phyloP scores from a whole-genome alignment of 1,140 invertebrate species.

The Habropoda laboriosa region DNA sequence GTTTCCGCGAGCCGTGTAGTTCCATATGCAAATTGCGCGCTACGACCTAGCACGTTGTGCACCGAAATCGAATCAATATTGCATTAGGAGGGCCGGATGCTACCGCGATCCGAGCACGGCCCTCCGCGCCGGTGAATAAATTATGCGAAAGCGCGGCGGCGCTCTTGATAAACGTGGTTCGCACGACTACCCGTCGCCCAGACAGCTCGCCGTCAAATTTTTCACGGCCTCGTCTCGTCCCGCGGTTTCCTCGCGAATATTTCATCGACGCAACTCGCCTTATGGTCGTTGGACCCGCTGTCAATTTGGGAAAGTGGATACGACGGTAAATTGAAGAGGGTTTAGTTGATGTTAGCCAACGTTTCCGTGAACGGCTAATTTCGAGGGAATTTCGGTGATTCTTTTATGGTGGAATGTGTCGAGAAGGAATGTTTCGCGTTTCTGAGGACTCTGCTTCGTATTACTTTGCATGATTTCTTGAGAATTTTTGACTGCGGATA shows the following conservation, averaged over 20 bases:
- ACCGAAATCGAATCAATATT: slow-evolving; percentile 65
- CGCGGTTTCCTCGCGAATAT: not conserved
- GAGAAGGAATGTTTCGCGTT: too few species aligned
- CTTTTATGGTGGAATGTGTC: too few species aligned
- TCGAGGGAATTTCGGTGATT: not conserved
- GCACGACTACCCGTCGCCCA: not conserved
- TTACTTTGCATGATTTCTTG: too few species aligned
- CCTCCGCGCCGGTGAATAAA: slow-evolving; percentile 38
- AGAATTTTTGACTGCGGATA: too few species aligned
- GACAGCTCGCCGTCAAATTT: slow-evolving; percentile 1
- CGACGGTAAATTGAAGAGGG: not conserved
- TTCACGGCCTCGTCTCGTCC: not conserved
- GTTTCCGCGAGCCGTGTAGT: slow-evolving; percentile 54
- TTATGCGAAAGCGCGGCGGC: slow-evolving; percentile 20
- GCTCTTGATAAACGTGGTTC: slow-evolving; percentile 23
- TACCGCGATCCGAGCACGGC: slow-evolving; percentile 42
- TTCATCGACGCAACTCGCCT: not conserved
- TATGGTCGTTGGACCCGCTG: not conserved
- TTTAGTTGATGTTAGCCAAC: not conserved
- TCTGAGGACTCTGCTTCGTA: too few species aligned
- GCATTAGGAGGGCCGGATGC: slow-evolving; percentile 56
- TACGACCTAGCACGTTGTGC: slow-evolving; percentile 44
- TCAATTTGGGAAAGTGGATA: not conserved
- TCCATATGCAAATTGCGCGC: slow-evolving; percentile 66
- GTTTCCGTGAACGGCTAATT: not conserved